phyloP scores from a whole-genome alignment of 2,113 vertebrate species.

The Barnardius zonarius region DNA sequence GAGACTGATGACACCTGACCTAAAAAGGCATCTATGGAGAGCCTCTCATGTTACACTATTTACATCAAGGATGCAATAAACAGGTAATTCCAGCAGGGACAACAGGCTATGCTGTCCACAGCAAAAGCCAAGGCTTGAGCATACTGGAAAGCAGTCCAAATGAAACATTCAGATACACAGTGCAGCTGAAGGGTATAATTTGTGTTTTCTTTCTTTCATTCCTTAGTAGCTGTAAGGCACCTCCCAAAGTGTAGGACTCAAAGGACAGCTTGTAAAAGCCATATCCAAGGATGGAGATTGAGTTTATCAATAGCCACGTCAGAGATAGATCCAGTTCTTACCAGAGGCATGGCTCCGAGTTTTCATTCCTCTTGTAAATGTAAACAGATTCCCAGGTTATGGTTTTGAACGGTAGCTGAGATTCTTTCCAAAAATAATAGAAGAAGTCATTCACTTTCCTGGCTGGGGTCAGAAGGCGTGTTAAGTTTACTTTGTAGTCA shows the following conservation, averaged over 20 bases:
- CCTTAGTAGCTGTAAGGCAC: background rate
- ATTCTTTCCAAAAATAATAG: slow-evolving; percentile 73
- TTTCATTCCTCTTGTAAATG: slow-evolving; percentile 79
- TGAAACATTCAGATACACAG: background rate
- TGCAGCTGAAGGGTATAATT: background rate
- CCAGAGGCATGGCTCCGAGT: slow-evolving; percentile 89
- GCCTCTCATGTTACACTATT: background rate
- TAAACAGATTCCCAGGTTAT: slow-evolving; percentile 79
- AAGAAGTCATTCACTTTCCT: slow-evolving; percentile 87
- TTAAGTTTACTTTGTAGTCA: slow-evolving; percentile 87
- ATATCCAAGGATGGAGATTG: background rate
- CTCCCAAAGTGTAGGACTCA: background rate
- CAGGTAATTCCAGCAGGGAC: background rate
- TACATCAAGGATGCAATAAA: background rate
- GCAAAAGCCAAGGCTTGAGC: background rate
- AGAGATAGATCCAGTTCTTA: slow-evolving; percentile 63
- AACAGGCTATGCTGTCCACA: background rate
- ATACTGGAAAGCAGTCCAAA: background rate
- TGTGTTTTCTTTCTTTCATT: background rate
- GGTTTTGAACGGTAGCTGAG: slow-evolving; percentile 66
- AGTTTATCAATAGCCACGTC: background rate
- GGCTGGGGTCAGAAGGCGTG: slow-evolving; percentile 88
- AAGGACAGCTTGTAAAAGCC: background rate
- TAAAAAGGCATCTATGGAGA: background rate
- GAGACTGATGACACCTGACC: background rate